phyloP scores from a whole-genome alignment of 2,888 invertebrate species.

The Drosophila affinis region DNA sequence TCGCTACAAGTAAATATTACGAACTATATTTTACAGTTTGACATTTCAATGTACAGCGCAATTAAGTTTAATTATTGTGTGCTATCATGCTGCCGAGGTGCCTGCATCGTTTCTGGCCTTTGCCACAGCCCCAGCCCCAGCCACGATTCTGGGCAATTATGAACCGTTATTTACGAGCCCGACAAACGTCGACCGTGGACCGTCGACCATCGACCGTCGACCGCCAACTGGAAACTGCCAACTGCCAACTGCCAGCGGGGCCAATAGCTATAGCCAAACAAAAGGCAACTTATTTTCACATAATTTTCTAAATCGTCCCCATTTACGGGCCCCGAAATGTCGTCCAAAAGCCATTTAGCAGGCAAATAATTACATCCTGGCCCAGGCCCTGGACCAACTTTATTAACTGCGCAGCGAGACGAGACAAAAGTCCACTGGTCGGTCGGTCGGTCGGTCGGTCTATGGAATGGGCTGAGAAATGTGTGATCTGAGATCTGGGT shows the following conservation, averaged over 20 bases:
- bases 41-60: constrained; percentile 62
- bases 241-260: constrained; percentile 29
- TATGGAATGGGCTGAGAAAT: constrained; percentile 14
- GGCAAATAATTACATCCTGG: constrained; percentile 73
- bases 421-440: constrained; percentile 9
- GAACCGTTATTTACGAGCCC: constrained; percentile 61
- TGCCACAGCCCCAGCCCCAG: neutral
- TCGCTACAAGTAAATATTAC: constrained; percentile 43
- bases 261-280: constrained; percentile 16
- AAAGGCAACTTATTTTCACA: constrained; percentile 73
- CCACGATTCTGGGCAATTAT: constrained; percentile 54
- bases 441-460: too few relatives aligned
- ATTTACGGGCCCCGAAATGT: constrained; percentile 66
- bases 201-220: constrained; percentile 28
- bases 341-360: constrained; percentile 72
- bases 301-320: constrained; percentile 64
- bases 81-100: constrained; percentile 29
- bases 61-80: constrained; percentile 75
- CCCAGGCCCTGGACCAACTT: constrained; percentile 56
- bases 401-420: constrained; percentile 63
- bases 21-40: constrained; percentile 50
- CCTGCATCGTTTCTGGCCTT: constrained; percentile 22
- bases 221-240: constrained; percentile 31
- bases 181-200: constrained; percentile 41
- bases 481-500: constrained; percentile 23